These are phyloP conservation scores for Heteromyza rotundicornis DNA, from an alignment of 2,888 invertebrate species.

Conservation along the genomic window DNA sequence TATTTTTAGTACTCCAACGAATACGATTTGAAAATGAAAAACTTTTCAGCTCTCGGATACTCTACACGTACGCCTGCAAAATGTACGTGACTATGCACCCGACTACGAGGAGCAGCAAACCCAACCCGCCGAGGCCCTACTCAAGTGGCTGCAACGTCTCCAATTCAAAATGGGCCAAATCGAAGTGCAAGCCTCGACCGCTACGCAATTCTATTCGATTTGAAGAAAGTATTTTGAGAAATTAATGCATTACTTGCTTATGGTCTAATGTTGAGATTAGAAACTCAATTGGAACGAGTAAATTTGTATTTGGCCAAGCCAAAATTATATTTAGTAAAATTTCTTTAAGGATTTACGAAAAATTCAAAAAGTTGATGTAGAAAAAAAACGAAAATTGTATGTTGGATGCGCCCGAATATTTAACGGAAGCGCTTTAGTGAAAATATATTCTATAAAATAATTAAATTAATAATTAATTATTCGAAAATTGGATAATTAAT, in stretches of 20 bases:
- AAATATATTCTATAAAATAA: too few relatives aligned
- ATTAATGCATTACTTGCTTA: neutral
- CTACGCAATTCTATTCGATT: slow-evolving; percentile 86
- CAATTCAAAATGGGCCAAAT: slow-evolving; percentile 99
- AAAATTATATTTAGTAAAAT: neutral
- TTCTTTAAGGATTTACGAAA: too few relatives aligned
- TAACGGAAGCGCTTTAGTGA: too few relatives aligned
- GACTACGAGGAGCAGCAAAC: slow-evolving; percentile 61
- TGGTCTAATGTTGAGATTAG: neutral
- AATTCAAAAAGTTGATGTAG: too few relatives aligned
- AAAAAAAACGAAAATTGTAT: too few relatives aligned
- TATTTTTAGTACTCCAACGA: slow-evolving; percentile 31
- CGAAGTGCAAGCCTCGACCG: slow-evolving; percentile 89
- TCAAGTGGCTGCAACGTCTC: slow-evolving; percentile 88
- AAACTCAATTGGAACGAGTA: too few relatives aligned
- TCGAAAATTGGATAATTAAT: slow-evolving; percentile 44
- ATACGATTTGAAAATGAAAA: neutral
- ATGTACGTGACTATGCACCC: slow-evolving; percentile 82
- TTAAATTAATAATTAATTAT: too few relatives aligned
- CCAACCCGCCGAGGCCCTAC: slow-evolving; percentile 64
- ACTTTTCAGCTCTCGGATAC: slow-evolving; percentile 81
- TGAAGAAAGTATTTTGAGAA: slow-evolving; percentile 55
- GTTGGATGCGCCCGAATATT: too few relatives aligned
- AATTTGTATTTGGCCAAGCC: neutral
- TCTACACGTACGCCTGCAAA: slow-evolving; percentile 83